A percentile compares a stretch with the other conserved stretches of the same genome.
Conservation (phyloP, 2,888 invertebrate genomes). For the Pimpla rufipes region DNA sequence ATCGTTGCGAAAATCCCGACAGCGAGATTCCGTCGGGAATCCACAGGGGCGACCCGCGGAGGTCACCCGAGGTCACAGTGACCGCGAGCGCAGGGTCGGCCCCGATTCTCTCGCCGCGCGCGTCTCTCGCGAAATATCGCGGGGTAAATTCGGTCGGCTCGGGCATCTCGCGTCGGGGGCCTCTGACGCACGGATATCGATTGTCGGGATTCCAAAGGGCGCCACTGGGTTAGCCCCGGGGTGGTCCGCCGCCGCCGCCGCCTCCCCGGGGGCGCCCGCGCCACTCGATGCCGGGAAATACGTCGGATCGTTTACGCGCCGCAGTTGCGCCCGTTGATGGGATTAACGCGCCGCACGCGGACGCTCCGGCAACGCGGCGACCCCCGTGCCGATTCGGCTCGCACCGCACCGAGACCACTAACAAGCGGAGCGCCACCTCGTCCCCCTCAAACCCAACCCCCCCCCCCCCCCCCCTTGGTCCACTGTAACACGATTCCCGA, state of each 20-base stretch:
- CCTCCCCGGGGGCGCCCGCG: not conserved
- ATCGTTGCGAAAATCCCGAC: not conserved
- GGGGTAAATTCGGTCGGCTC: not conserved
- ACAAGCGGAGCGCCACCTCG: conserved; percentile 4
- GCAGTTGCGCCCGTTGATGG: conserved; percentile 33
- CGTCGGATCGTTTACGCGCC: conserved; percentile 64
- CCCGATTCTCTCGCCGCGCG: not conserved
- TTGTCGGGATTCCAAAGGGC: conserved; percentile 52
- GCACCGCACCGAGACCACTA: conserved; percentile 48
- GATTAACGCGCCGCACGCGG: conserved; percentile 51
- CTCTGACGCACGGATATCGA: conserved; percentile 50
- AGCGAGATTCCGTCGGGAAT: not conserved
- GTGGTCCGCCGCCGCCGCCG: not conserved
- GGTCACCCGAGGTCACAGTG: not conserved
- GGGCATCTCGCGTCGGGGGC: conserved; percentile 31
- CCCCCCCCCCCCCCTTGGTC: not conserved
- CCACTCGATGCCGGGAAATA: conserved; percentile 51
- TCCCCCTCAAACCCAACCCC: conserved; percentile 23
- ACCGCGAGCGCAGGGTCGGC: not conserved
- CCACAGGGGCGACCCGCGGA: too few species aligned
- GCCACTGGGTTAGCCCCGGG: conserved; percentile 56
- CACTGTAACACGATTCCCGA: conserved; percentile 35
- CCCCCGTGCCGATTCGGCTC: conserved; percentile 31
- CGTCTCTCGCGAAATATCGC: not conserved
- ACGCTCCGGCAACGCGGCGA: conserved; percentile 32